Percentiles rank a stretch among this genome's conserved stretches.
Conservation (phyloP, 2,888 invertebrate genomes). For the Siphlonurus alternatus region DNA sequence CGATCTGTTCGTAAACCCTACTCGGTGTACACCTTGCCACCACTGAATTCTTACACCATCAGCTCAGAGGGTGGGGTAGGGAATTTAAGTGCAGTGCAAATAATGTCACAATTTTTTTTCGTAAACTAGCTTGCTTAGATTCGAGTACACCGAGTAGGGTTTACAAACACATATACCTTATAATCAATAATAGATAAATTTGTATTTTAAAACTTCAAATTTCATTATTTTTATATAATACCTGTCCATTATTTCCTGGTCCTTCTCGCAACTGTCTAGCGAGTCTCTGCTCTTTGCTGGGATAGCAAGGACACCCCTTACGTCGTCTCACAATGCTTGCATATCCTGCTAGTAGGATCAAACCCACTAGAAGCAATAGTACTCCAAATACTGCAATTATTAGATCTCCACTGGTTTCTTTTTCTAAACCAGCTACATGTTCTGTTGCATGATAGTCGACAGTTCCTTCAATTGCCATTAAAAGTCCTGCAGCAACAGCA, state of each 20-base stretch:
- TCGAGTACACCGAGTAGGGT: no score
- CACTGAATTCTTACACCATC: no score
- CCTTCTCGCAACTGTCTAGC: conserved; percentile 20
- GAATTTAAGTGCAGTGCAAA: no score
- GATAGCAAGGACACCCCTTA: conserved; percentile 20
- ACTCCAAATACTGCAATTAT: conserved; percentile 44
- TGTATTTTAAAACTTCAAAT: no score
- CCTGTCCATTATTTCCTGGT: conserved; percentile 22
- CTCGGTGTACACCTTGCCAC: no score
- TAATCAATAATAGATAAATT: no score
- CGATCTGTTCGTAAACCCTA: no score
- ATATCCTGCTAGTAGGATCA: conserved; percentile 35
- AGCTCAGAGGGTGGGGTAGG: no score
- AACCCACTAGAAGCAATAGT: conserved; percentile 40
- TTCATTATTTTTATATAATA: no score
- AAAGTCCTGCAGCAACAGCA: conserved; percentile 31
- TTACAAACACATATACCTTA: no score
- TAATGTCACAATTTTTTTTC: no score
- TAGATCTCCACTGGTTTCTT: conserved; percentile 17
- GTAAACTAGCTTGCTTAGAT: no score
- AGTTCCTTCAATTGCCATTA: conserved; percentile 43
- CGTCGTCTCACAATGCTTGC: conserved; percentile 14
- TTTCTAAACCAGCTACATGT: neutral
- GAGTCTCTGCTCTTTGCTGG: conserved; percentile 20
- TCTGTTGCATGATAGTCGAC: conserved; percentile 37